A percentile compares a stretch with the other conserved stretches of the same genome.
Conservation (phyloP, 2,113 vertebrate species). For the Daboia siamensis region DNA sequence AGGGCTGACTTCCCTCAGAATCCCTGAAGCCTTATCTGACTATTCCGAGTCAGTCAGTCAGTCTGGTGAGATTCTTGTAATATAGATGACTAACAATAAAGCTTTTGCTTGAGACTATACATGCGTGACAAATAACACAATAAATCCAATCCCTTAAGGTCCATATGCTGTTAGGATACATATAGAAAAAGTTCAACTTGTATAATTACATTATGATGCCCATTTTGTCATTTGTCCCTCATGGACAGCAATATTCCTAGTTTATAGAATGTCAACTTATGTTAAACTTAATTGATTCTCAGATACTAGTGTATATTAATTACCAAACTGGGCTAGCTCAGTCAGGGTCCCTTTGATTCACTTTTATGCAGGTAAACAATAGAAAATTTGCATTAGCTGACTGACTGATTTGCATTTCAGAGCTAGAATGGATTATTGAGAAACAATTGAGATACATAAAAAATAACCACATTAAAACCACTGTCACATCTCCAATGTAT, state of each 20-base stretch:
- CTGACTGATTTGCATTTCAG: background rate
- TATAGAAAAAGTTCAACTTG: background rate
- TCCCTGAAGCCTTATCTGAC: background rate
- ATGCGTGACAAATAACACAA: background rate
- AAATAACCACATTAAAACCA: background rate
- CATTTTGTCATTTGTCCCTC: background rate
- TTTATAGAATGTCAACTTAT: background rate
- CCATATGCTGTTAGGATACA: background rate
- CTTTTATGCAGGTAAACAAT: background rate
- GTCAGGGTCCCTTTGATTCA: background rate
- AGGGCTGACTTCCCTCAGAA: background rate
- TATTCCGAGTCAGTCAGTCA: background rate
- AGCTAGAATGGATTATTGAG: background rate
- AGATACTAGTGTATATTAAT: background rate
- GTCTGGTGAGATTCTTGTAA: background rate
- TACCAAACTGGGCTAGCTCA: background rate
- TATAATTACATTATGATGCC: background rate
- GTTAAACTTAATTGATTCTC: background rate
- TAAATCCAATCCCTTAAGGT: background rate
- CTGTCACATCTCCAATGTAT: background rate
- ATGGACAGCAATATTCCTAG: background rate
- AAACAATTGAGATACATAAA: background rate
- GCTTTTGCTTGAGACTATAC: background rate
- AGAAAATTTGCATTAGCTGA: background rate
- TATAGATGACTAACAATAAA: background rate